A percentile compares a stretch with the other conserved stretches of the same genome.
Conservation (phyloP, 2,113 vertebrate genomes). For the Epinephelus cyanopodus region DNA sequence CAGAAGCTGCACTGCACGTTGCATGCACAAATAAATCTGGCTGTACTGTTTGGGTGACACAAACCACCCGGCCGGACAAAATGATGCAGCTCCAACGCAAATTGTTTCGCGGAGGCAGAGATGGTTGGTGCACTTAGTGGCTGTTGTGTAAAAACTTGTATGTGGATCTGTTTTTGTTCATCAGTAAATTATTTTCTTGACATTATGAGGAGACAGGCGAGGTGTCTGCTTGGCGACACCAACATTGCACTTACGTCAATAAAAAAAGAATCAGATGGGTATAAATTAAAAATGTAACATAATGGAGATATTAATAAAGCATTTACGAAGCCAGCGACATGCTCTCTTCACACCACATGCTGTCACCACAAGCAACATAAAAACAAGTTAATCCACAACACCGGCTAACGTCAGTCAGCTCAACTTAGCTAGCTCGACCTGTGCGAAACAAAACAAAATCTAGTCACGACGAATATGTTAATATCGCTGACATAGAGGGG, state of each 20-base stretch:
- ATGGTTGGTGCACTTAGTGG: not conserved
- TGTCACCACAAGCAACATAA: too few species aligned
- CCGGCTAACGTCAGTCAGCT: constrained; percentile 43
- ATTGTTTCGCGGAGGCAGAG: not conserved
- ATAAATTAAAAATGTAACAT: not conserved
- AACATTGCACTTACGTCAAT: too few species aligned
- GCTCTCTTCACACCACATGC: not conserved
- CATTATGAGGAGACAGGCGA: not conserved
- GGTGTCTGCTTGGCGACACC: too few species aligned
- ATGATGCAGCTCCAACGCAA: not conserved
- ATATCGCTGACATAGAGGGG: not conserved
- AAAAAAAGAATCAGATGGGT: not conserved
- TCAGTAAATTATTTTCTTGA: not conserved
- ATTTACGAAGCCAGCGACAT: fast-evolving
- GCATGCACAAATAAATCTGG: not conserved
- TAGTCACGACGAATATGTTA: constrained; percentile 12
- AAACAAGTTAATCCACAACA: constrained; percentile 47
- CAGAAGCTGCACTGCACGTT: not conserved
- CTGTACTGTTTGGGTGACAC: not conserved
- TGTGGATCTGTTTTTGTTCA: not conserved
- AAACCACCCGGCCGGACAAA: not conserved
- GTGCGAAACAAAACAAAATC: constrained; percentile 67
- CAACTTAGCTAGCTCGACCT: constrained; percentile 52
- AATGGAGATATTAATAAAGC: not conserved
- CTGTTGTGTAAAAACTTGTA: not conserved